These are phyloP conservation scores for Brachypterus glaber DNA, from an alignment of 2,888 invertebrate genomes.

Conservation along the genomic window DNA sequence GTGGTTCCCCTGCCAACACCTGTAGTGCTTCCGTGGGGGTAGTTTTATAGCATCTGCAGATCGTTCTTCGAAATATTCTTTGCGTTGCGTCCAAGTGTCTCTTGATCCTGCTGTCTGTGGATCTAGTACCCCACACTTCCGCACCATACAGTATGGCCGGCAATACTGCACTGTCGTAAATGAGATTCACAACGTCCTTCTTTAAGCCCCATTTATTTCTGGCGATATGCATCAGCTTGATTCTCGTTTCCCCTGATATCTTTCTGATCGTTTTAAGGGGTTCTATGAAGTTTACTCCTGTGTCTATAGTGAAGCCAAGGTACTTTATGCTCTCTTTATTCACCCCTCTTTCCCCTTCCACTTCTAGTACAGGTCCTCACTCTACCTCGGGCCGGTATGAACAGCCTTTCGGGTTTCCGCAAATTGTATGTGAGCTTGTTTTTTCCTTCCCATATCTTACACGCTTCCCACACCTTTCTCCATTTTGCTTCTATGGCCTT, in stretches of 20 bases:
- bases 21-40: constrained; percentile 12
- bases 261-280: constrained; percentile 5
- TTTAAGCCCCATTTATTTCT: constrained; percentile 8
- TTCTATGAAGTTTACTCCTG: constrained; percentile 6
- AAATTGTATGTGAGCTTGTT: constrained; percentile 11
- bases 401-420: constrained; percentile 13
- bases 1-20: constrained; percentile 13
- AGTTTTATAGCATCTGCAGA: constrained; percentile 17
- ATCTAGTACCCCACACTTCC: constrained; percentile 15
- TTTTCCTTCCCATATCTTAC: constrained; percentile 10
- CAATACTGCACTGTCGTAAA: constrained; percentile 11
- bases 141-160: constrained; percentile 18
- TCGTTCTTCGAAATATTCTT: constrained; percentile 14
- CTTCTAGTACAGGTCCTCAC: constrained; percentile 3
- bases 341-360: constrained; percentile 5
- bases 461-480: constrained; percentile 12
- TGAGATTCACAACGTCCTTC: constrained; percentile 5
- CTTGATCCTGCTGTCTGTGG: constrained; percentile 7
- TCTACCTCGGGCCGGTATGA: background rate
- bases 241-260: constrained; percentile 1
- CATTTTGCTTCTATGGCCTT: constrained; percentile 12
- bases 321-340: constrained; percentile 6
- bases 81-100: constrained; percentile 14
- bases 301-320: constrained; percentile 13
- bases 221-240: constrained; percentile 1